Evolutionary conservation across 1,140 invertebrate genomes (phyloP).

Genomic region (Dendrolimus kikuchii): DNA sequence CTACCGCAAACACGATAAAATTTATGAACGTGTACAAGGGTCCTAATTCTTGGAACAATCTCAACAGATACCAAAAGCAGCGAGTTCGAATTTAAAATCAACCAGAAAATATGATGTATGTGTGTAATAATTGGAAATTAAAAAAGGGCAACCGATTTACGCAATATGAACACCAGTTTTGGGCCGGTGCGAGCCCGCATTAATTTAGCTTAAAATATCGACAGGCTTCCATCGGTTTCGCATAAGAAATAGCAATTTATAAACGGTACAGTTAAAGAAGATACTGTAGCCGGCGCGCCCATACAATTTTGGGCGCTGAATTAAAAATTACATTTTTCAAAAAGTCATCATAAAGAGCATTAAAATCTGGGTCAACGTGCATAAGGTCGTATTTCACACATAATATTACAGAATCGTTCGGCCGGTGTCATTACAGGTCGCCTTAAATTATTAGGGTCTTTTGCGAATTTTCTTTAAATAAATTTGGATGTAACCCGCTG

Average conservation of each 20-base stretch:
- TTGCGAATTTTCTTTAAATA: conserved; percentile 55
- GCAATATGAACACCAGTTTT: conserved; percentile 34
- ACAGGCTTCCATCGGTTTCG: conserved; percentile 47
- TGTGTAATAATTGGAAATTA: conserved; percentile 37
- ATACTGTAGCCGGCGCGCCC: conserved; percentile 40
- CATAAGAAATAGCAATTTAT: conserved; percentile 68
- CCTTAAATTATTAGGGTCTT: conserved; percentile 60
- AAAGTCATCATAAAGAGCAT: conserved; percentile 68
- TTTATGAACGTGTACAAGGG: too few relatives aligned
- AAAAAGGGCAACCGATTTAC: conserved; percentile 39
- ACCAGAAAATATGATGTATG: conserved; percentile 9
- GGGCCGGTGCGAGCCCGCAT: conserved; percentile 31
- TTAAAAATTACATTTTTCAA: conserved; percentile 70
- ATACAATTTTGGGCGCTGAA: conserved; percentile 46
- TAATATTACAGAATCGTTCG: conserved; percentile 54
- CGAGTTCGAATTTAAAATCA: neutral
- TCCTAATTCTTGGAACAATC: too few relatives aligned
- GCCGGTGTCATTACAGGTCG: conserved; percentile 49
- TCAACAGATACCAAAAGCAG: too few relatives aligned
- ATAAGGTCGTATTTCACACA: conserved; percentile 63
- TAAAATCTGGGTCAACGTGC: conserved; percentile 61
- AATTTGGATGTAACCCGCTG: conserved; percentile 63
- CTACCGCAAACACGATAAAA: too few relatives aligned
- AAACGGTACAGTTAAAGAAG: conserved; percentile 60
- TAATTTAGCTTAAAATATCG: conserved; percentile 65